Base-by-base conservation (phyloP, 2,888 invertebrate genomes). In the Stenurella melanura region DNA sequence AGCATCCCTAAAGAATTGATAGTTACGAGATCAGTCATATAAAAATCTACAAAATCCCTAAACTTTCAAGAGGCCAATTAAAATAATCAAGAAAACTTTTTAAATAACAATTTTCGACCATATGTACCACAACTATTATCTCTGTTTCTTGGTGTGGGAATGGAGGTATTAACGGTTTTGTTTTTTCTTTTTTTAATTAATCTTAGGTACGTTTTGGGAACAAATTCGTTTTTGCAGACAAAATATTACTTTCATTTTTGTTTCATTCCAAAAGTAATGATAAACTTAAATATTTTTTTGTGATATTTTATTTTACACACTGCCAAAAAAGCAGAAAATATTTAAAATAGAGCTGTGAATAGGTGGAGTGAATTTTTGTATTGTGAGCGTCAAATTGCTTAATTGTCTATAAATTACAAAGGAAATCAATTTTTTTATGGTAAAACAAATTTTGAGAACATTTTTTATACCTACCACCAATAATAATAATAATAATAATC, bases 301-400 rank as follows among this genome's bases (percentile, higher is more conserved):
- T 73, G 73, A 73, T 73, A 73, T 73, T 73, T 73, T 73, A 67
- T 66, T 26, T 73, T 73, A 67, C 60, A 73, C 80, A 80, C 80
- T 80, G 80, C 80, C 80, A 74, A 61, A n/a, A 68, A 67, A 67
- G 76, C 76, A 78, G 76, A 76, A 77, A 71, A 71, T 74, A 54
- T 74, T 75, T 66, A 61, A 76, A 76, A 76, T 70, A 70, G 80
- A 74, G 77, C 78, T 80, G 76, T 80, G 70, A 70, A 70, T 70
- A 38, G 42, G 60, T 80, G 78, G 78, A 77, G 78, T 80, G 76
- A 78, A 75, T 73, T 77, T 64, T 76, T 73, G 70, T 70, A 74
- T 76, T 72, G 71, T 70, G 38, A 21, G 34, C 17, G 60, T 60
- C 64, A 42, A 64, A 70, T 56, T 56, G 42, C 19, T 60, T 70